A percentile compares a stretch with the other conserved stretches of the same genome.
Conservation (phyloP, 2,797 vertebrate genomes). For the Florisuga fusca region DNA sequence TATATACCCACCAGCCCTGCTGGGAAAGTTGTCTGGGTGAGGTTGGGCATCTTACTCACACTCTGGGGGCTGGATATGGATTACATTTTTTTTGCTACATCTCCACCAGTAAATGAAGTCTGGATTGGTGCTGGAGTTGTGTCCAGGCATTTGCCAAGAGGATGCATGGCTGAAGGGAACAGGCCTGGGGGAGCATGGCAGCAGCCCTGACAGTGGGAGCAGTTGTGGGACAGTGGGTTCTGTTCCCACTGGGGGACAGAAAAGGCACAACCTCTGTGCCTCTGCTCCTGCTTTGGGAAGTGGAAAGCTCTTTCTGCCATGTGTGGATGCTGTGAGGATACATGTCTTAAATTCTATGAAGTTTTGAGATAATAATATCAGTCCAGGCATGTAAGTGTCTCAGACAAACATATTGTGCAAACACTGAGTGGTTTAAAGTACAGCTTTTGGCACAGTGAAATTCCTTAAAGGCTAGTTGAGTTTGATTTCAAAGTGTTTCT, state of each 20-base stretch:
- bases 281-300: neutral
- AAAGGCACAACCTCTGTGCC: neutral
- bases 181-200: rapidly evolving
- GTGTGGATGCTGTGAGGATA: neutral
- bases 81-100: neutral
- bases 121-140: neutral
- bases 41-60: neutral
- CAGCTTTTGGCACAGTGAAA: neutral
- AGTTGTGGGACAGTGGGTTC: neutral
- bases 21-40: neutral
- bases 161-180: neutral
- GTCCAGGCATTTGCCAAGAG: neutral
- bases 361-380: neutral
- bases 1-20: rapidly evolving
- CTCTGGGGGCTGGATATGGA: neutral
- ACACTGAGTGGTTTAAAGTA: constrained; percentile 9
- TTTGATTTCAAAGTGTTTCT: constrained; percentile 34
- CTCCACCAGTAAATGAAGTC: neutral
- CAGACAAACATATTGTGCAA: neutral
- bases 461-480: constrained; percentile 22
- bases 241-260: neutral
- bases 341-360: neutral
- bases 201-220: neutral
- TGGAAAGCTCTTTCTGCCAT: neutral
- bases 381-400: neutral